Evolutionary conservation across 2,113 vertebrate species (phyloP).

Genomic region (Pelodiscus sinensis): DNA sequence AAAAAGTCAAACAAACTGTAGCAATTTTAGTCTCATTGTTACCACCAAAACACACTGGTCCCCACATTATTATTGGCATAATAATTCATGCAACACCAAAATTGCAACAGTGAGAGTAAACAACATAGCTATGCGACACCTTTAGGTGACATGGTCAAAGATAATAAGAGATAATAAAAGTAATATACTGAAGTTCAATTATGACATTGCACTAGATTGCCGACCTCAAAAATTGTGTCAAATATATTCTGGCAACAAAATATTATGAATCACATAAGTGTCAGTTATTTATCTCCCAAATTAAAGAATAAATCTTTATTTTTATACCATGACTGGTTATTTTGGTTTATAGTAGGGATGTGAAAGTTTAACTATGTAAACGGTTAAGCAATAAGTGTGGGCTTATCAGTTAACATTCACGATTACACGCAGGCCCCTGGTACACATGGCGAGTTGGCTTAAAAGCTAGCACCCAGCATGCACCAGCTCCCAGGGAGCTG

Average conservation of each 20-base stretch:
- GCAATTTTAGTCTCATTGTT: slow-evolving; percentile 11
- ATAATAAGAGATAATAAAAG: slow-evolving; percentile 17
- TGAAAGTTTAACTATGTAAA: too few relatives aligned
- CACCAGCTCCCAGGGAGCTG: too few relatives aligned
- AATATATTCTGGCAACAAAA: neutral
- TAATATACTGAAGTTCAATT: slow-evolving; percentile 26
- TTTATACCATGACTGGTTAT: slow-evolving; percentile 61
- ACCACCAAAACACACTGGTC: neutral
- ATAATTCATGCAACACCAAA: neutral
- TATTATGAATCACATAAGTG: slow-evolving; percentile 1
- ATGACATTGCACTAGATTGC: slow-evolving; percentile 29
- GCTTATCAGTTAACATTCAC: too few relatives aligned
- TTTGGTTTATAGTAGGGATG: neutral
- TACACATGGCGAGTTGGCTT: too few relatives aligned
- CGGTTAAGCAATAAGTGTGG: too few relatives aligned
- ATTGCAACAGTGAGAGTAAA: neutral
- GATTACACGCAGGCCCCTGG: too few relatives aligned
- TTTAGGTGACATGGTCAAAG: neutral
- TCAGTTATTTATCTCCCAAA: slow-evolving; percentile 53
- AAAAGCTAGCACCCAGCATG: too few relatives aligned
- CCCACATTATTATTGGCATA: neutral
- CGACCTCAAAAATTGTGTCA: slow-evolving; percentile 40
- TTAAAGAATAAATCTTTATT: slow-evolving; percentile 60
- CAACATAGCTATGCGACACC: neutral
- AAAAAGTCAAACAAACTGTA: neutral